Percentiles rank a stretch among this genome's conserved stretches.
Conservation (phyloP, 2,113 vertebrate species). For the Chrysemys picta region DNA sequence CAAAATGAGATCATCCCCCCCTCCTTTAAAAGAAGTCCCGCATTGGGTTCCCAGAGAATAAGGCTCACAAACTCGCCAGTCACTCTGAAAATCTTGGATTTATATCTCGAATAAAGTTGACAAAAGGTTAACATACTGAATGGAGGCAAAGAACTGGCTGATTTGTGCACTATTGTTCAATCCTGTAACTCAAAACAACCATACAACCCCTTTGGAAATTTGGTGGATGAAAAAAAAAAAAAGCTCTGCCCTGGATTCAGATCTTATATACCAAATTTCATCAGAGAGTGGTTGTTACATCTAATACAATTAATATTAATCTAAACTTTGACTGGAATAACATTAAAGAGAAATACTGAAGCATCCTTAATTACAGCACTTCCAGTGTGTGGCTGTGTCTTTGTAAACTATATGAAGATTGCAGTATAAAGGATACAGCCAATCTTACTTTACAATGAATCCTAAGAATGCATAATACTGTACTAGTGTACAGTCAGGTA, state of each 20-base stretch:
- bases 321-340: neutral
- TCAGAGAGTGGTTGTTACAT: neutral
- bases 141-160: neutral
- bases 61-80: neutral
- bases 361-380: fast-evolving
- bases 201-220: neutral
- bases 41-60: neutral
- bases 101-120: fast-evolving
- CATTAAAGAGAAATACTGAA: neutral
- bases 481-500: conserved; percentile 49
- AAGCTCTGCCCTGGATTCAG: neutral
- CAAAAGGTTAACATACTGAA: neutral
- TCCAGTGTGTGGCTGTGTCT: neutral
- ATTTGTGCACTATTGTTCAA: neutral
- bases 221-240: neutral
- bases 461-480: conserved; percentile 29
- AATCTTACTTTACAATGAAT: conserved; percentile 51
- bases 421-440: conserved; percentile 8
- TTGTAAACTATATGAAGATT: neutral
- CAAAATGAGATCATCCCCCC: neutral
- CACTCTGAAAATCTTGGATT: neutral
- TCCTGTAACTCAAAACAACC: neutral
- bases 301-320: neutral
- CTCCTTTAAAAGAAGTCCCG: neutral
- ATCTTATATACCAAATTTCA: neutral